Percentiles rank a stretch among this genome's conserved stretches.
Evolutionary conservation across 2,888 invertebrate species (phyloP).

Genomic region (Plebejus anna): DNA sequence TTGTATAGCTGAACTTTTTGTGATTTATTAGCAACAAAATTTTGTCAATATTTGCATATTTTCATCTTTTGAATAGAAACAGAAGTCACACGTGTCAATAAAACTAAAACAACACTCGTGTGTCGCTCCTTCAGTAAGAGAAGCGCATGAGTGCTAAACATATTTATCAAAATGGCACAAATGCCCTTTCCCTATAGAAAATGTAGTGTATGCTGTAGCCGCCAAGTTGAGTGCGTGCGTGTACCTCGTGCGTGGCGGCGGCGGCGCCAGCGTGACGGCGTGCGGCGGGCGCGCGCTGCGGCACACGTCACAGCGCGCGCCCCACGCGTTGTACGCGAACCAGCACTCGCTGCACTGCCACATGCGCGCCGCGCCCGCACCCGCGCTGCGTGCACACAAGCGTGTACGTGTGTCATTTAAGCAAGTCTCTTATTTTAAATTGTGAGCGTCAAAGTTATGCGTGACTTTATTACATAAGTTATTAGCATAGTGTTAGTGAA

Average conservation of each 20-base stretch:
- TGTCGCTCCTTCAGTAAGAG: too few species aligned
- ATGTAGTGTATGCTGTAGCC: too few species aligned
- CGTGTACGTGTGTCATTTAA: background rate
- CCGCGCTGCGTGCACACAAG: conserved; percentile 33
- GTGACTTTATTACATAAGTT: background rate
- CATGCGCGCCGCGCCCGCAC: conserved; percentile 76
- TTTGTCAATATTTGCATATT: too few species aligned
- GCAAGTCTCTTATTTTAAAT: background rate
- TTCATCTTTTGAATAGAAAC: too few species aligned
- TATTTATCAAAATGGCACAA: too few species aligned
- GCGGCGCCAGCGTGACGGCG: conserved; percentile 84
- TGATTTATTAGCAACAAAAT: too few species aligned
- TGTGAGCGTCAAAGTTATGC: background rate
- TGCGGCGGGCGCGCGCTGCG: conserved; percentile 85
- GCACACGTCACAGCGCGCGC: conserved; percentile 92
- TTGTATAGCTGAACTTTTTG: too few species aligned
- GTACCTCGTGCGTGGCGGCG: conserved; percentile 39
- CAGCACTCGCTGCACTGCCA: conserved; percentile 95
- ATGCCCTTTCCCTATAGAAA: too few species aligned
- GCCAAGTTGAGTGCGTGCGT: conserved; percentile 33
- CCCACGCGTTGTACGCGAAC: conserved; percentile 91
- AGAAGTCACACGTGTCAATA: too few species aligned
- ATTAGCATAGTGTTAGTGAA: background rate
- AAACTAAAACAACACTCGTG: too few species aligned
- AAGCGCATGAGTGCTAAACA: too few species aligned